Conservation (phyloP, 2,113 vertebrate genomes). For the Furnarius figulus region DNA sequence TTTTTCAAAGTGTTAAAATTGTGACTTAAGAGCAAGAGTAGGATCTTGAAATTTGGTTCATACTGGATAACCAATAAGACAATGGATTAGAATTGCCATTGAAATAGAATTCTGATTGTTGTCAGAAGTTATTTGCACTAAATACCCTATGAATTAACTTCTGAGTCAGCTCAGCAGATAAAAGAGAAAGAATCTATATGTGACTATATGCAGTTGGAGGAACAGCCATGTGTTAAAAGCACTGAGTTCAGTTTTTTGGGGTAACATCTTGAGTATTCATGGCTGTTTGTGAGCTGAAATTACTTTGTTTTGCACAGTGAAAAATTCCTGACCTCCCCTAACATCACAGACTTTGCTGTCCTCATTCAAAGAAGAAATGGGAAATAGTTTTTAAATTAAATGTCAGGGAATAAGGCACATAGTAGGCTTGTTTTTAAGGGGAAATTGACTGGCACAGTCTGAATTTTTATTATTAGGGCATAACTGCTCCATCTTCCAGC, state of each 20-base stretch:
- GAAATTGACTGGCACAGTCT: not conserved
- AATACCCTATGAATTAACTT: not conserved
- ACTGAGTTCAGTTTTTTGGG: not conserved
- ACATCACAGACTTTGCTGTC: not conserved
- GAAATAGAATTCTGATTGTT: not conserved
- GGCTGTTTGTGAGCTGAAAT: not conserved
- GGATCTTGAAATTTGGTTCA: not conserved
- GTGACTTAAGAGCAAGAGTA: not conserved
- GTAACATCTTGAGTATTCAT: not conserved
- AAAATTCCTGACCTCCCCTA: not conserved
- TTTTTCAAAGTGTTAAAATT: not conserved
- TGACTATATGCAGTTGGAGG: fast-evolving
- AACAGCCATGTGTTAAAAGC: not conserved
- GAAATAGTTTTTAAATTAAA: not conserved
- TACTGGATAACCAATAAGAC: not conserved
- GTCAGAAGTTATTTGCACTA: not conserved
- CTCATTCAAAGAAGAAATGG: not conserved
- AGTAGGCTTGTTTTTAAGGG: not conserved
- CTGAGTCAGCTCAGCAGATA: not conserved
- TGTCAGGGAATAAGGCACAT: not conserved
- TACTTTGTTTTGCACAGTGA: not conserved
- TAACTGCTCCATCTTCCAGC: not conserved
- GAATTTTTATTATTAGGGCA: not conserved
- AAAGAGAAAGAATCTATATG: not conserved
- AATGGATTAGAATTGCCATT: not conserved